phyloP scores from a whole-genome alignment of 2,797 vertebrate genomes.

The Gymnoscopelus braueri region DNA sequence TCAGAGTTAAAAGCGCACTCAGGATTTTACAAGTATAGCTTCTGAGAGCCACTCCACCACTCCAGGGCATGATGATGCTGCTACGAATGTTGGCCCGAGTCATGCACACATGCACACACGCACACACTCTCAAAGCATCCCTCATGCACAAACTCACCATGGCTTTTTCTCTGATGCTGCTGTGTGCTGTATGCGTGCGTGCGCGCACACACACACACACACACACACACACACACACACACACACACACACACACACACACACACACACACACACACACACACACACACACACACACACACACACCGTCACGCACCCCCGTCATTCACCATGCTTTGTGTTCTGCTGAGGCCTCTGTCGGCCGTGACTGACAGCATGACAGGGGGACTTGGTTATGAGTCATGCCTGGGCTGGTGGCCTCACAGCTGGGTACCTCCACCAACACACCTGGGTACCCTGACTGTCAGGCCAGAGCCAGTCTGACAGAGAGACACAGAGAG shows the following conservation, averaged over 20 bases:
- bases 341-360: constrained; percentile 67
- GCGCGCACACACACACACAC: constrained; percentile 5
- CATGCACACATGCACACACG: constrained; percentile 20
- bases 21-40: constrained; percentile 8
- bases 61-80: constrained; percentile 41
- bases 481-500: constrained; percentile 16
- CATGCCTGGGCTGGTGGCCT: constrained; percentile 76
- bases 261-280: constrained; percentile 21
- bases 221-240: constrained; percentile 18
- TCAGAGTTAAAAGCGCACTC: no score
- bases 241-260: constrained; percentile 4
- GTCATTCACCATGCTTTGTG: constrained; percentile 46
- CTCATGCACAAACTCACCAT: constrained; percentile 24
- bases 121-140: constrained; percentile 23
- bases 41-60: constrained; percentile 36
- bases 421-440: constrained; percentile 77
- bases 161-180: background rate
- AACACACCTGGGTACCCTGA: constrained; percentile 77
- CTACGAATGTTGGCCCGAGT: constrained; percentile 36
- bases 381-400: constrained; percentile 66
- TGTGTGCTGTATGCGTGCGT: background rate
- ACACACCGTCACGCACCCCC: constrained; percentile 47
- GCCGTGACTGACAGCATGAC: constrained; percentile 75
- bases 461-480: constrained; percentile 49
- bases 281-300: constrained; percentile 30